Conservation (phyloP, 2,888 invertebrate genomes). For the Mimumesa dahlbomi region DNA sequence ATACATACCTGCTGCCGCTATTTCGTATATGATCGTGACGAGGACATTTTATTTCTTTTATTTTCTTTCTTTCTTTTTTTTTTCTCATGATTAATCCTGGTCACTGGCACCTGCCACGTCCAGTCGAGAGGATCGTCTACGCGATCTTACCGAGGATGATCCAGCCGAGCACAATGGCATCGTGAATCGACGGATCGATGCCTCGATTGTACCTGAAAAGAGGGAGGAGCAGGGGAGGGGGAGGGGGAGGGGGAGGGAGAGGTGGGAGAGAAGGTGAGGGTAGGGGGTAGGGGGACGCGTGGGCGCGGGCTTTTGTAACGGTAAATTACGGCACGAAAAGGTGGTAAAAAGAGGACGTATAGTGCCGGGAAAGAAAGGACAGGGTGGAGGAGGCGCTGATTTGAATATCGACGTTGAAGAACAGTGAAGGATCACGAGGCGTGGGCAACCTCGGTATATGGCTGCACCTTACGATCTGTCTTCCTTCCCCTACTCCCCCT, state of each 20-base stretch:
- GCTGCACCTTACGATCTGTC: conserved; percentile 68
- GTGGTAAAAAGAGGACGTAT: conserved; percentile 66
- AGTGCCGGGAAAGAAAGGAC: conserved; percentile 44
- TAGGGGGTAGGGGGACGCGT: conserved; percentile 36
- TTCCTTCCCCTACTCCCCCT: conserved; percentile 35
- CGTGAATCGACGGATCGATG: conserved; percentile 65
- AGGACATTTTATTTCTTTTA: conserved; percentile 35
- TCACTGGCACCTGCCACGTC: conserved; percentile 55
- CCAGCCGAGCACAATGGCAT: conserved; percentile 44
- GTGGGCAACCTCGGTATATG: conserved; percentile 64
- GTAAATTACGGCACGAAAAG: conserved; percentile 63
- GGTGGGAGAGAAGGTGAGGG: conserved; percentile 5
- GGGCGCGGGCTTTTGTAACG: conserved; percentile 65
- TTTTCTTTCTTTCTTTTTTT: too few relatives aligned
- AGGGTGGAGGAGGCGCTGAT: conserved; percentile 66
- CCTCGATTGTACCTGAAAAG: conserved; percentile 46
- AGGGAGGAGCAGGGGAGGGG: conserved; percentile 11
- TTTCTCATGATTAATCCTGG: too few relatives aligned
- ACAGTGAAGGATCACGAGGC: conserved; percentile 70
- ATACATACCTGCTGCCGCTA: conserved; percentile 25
- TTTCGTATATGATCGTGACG: conserved; percentile 48
- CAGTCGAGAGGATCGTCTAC: conserved; percentile 23
- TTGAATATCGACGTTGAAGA: conserved; percentile 72
- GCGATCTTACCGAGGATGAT: conserved; percentile 28
- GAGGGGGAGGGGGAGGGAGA: conserved; percentile 12